These are phyloP conservation scores for Meiosimyza decipiens DNA, from an alignment of 2,888 invertebrate genomes.

Conservation along the genomic window DNA sequence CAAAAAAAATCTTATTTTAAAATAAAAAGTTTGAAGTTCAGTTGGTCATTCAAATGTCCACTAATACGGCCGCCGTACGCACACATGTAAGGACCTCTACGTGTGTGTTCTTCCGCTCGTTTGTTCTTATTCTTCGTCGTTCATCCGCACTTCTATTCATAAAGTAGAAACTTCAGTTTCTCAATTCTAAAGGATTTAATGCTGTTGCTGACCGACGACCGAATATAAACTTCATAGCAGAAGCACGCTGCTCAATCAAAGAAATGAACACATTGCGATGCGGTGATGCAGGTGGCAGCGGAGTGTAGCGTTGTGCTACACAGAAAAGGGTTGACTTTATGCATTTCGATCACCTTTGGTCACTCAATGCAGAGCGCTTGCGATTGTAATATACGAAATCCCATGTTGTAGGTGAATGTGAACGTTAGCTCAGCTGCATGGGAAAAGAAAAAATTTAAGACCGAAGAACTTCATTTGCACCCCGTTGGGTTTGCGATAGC, in stretches of 20 bases:
- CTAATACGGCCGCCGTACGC: conserved; percentile 1
- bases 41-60: conserved; percentile 56
- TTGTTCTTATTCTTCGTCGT: conserved; percentile 41
- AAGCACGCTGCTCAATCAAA: conserved; percentile 31
- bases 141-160: conserved; percentile 36
- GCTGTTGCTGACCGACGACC: not conserved
- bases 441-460: no score
- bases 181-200: conserved; percentile 29
- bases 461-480: conserved; percentile 20
- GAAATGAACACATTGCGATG: conserved; percentile 21
- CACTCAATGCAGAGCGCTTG: not conserved
- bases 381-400: no score
- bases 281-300: not conserved
- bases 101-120: conserved; percentile 37
- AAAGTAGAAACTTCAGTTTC: conserved; percentile 14
- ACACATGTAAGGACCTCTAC: not conserved
- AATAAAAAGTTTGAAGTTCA: conserved; percentile 57
- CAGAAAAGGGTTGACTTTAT: not conserved
- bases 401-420: conserved; percentile 10
- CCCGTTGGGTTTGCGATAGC: conserved; percentile 18
- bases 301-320: not conserved
- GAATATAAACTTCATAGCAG: not conserved
- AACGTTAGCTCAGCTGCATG: conserved; percentile 9
- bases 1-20: conserved; percentile 42
- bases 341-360: conserved; percentile 5